These are phyloP conservation scores for Drosophila grimshawi DNA, from an alignment of 1,140 invertebrate genomes.

Conservation along the genomic window DNA sequence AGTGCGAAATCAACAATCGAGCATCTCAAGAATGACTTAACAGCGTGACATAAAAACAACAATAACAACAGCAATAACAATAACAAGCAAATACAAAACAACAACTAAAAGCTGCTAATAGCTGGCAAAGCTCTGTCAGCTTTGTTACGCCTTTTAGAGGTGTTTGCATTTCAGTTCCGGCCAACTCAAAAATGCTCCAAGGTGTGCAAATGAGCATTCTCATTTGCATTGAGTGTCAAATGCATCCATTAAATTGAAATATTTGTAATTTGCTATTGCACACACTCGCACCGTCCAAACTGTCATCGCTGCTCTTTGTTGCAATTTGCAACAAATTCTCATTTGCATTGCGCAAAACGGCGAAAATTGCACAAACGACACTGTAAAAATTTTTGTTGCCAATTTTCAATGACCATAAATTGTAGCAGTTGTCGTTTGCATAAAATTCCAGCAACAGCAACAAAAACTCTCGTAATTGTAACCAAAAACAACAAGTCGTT, in stretches of 20 bases:
- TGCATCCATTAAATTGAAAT: constrained; percentile 66
- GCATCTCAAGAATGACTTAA: constrained; percentile 80
- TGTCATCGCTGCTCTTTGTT: constrained; percentile 8
- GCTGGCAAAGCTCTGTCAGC: constrained; percentile 40
- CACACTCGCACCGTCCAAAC: neutral
- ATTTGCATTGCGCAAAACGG: constrained; percentile 74
- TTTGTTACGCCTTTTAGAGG: constrained; percentile 67
- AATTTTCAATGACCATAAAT: constrained; percentile 68
- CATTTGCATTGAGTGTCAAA: constrained; percentile 70
- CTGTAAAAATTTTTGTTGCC: constrained; percentile 57
- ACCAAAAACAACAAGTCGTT: neutral
- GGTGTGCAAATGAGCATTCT: constrained; percentile 1
- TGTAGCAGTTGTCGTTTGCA: constrained; percentile 80
- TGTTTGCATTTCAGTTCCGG: constrained; percentile 65
- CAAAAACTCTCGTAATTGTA: constrained; percentile 16
- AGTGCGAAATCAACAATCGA: constrained; percentile 70
- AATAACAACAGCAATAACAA: constrained; percentile 12
- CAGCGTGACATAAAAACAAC: constrained; percentile 55
- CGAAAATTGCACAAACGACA: constrained; percentile 55
- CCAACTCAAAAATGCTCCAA: constrained; percentile 30
- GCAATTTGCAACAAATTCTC: constrained; percentile 66
- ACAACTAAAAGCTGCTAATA: constrained; percentile 66
- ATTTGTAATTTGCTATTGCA: constrained; percentile 9
- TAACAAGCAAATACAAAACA: neutral
- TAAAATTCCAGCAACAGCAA: constrained; percentile 48